Evolutionary conservation across 2,888 invertebrate genomes (phyloP), one percentile per base, ranked within the genome.

Genomic region (Choristoneura rosaceana): DNA sequence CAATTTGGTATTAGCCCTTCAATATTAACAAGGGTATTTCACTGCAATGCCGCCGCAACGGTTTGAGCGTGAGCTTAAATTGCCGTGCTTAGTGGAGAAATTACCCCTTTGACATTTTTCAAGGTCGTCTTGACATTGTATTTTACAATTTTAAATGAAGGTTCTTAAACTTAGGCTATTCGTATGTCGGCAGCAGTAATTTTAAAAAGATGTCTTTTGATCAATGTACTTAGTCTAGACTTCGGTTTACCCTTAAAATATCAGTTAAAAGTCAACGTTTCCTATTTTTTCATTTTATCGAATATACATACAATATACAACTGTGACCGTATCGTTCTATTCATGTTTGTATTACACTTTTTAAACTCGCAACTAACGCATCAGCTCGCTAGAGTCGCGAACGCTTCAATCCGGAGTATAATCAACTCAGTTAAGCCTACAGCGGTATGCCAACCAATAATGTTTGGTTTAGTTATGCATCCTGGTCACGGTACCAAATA

Each of bases 401-500:
- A 17, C 50, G 50, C 17, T 17, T 85, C 84, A 84, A 86, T 86
- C 81, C 79, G 73, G 61, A 76, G 74, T 71, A 81, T 87, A 87
- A 89, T 88, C 89, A 89, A 88, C 85, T 84, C 77, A 80, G 86
- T 87, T 87, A 86, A 84, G 79, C 80, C 79, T 83, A 86, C 85
- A 86, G 80, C 82, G 79, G 79, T 75, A 75, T 74, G 71, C 74
- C 66, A 65, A 70, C 60, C 70, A 58, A 70, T 69, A 69, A 68
- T 61, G 69, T 52, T 43, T 67, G 43, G 61, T 62, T 9, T 17
- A 15, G 15, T 15, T 7, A 52, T 38, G 38, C 34, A 38, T 15
- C 60, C 38, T 60, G 15, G 60, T 15, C 15, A 15, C 60, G 60
- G 60, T 15, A 41, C 9, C 60, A 41, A 15, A 17, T 52, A 5